Evolutionary conservation across 1,140 invertebrate species (phyloP).

Genomic region (Condylostylus longicornis): DNA sequence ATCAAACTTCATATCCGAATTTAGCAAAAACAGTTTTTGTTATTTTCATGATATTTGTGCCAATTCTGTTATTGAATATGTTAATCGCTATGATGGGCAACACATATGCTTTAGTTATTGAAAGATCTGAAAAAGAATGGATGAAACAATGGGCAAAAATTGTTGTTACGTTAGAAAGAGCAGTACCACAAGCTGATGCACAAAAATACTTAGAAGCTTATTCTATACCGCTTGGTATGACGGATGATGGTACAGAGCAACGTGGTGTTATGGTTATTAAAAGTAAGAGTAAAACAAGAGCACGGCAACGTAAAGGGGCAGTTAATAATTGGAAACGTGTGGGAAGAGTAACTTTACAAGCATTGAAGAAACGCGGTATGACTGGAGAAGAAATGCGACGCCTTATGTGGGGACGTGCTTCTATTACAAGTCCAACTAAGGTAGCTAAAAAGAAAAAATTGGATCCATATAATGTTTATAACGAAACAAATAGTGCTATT

Average conservation of each 20-base stretch:
- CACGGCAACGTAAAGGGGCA: constrained; percentile 91
- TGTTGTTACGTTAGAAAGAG: constrained; percentile 85
- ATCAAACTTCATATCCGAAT: constrained; percentile 75
- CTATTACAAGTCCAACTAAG: constrained; percentile 71
- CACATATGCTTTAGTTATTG: constrained; percentile 93
- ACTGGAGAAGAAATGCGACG: constrained; percentile 70
- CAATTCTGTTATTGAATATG: constrained; percentile 92
- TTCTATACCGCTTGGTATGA: constrained; percentile 76
- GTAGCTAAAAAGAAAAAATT: constrained; percentile 35
- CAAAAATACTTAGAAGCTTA: constrained; percentile 87
- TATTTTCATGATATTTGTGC: constrained; percentile 94
- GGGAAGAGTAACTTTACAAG: constrained; percentile 72
- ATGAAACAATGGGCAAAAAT: constrained; percentile 98
- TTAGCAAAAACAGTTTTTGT: constrained; percentile 89
- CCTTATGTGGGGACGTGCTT: constrained; percentile 77
- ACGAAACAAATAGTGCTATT: constrained; percentile 32
- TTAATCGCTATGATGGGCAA: constrained; percentile 99
- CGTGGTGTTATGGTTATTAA: constrained; percentile 96
- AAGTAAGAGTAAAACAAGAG: constrained; percentile 87
- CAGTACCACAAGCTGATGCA: constrained; percentile 75
- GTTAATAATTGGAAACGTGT: constrained; percentile 93
- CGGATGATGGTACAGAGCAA: constrained; percentile 66
- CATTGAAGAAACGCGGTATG: constrained; percentile 64
- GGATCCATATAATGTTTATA: constrained; percentile 26
- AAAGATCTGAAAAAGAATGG: constrained; percentile 97